Evolutionary conservation across 2,113 vertebrate species (phyloP), one percentile per base, ranked within the genome.

Genomic region (Poeciliopsis occidentalis): DNA sequence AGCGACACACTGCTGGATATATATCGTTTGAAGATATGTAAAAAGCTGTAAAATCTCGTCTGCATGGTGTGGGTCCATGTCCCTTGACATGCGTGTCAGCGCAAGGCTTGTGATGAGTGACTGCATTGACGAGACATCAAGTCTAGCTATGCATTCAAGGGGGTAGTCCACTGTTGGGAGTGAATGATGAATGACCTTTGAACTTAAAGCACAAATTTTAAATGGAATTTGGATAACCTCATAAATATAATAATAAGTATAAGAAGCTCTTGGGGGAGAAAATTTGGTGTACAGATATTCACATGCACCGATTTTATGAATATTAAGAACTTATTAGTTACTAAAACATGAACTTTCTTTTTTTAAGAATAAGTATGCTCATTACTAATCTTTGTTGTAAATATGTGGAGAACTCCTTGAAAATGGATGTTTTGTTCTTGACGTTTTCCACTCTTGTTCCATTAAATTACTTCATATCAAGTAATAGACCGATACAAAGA

Each of bases 31-130:
- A 54, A 79, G 29, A 80, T 79, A 83, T 81, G 69, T 69, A 57
- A 13, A 76, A 75, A 88, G 67, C 60, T 84, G 83, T 82, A 64
- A 77, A 57, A 76, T 63, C 85, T 76, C 31, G 34, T 72, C 64
- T 65, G 83, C 57, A 57, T 26, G 15, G 26, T 73, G 37, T 44
- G 57, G 61, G 47, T 69, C 37, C 67, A 27, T 71, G 77, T 64
- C 68, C 29, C 39, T 32, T 64, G 61, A 81, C 73, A 73, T 71
- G 17, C 31, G 65, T 37, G 61, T 75, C 68, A 69, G 65, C 30
- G 32, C 41, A 71, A 41, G 71, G 31, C 29, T 47, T 47, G 71
- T 71, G 64, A 61, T 78, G 65, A 85, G 65, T 78, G 54, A 51
- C 69, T 60, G 74, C 54, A 74, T n/a, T 60, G 41, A 74, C 74